Evolutionary conservation across 2,113 vertebrate species (phyloP), one percentile per base, ranked within the genome.

Genomic region (Elachura formosa): DNA sequence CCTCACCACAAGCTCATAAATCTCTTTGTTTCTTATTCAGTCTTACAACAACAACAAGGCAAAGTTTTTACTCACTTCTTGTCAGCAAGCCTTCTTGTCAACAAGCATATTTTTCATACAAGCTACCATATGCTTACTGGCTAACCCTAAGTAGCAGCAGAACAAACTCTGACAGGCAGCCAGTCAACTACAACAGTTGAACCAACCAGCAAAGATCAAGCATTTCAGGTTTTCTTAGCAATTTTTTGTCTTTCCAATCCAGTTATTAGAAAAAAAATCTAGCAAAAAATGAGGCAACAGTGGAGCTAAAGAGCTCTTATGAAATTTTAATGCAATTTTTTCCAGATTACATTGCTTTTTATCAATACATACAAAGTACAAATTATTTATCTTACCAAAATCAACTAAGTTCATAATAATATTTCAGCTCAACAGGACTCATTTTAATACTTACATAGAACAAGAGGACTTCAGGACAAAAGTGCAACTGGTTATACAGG

Each of bases 211-310:
- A 84, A 90, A 69, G 18, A 49, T 40, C 45, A 83, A 90, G 36
- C 25, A 16, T 23, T 66, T 81, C 17, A 34, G 12, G 5, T 81
- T 87, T 89, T 71, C 38, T 54, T 43, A 38, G 31, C 5, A 86
- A n/a, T 3, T 68, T 28, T 48, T 31, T 19, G 9, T 51, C 26
- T 51, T 77, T 31, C 22, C 0, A 0, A 46, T 73, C 8, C 45
- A 52, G 19, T 59, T 59, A 52, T 89, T 22, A 28, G 14, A 22
- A 58, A 66, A 87, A 2, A 90, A 58, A 64, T 31, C 11, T 22
- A 51, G 12, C 46, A 31, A 76, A 68, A 78, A 79, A 48, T 19
- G 5, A 69, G 20, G 25, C 23, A 72, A 54, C 8, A 24, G 4
- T 14, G 23, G 7, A 66, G 76, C 8, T 54, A n/a, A 67, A 74